phyloP scores from a whole-genome alignment of 2,113 vertebrate genomes.

The Phrynocephalus versicolor region DNA sequence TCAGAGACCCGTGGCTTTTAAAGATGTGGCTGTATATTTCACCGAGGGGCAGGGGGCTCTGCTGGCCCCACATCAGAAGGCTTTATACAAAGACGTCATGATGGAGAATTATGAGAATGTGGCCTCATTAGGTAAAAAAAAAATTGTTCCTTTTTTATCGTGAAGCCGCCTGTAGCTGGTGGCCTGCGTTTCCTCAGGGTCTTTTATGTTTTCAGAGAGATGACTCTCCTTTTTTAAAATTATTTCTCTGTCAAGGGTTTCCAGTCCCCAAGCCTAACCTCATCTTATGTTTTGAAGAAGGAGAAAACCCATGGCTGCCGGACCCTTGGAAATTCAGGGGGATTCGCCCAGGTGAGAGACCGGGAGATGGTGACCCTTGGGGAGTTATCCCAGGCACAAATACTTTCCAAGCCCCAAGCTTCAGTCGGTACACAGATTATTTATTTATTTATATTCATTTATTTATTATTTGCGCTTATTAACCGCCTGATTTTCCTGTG shows the following conservation, averaged over 20 bases:
- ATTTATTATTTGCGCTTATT: no score
- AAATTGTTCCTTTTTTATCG: background rate
- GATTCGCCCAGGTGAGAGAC: conserved; percentile 42
- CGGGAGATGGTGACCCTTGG: background rate
- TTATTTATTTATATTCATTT: no score
- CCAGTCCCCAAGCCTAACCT: conserved; percentile 34
- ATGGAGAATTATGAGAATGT: conserved; percentile 32
- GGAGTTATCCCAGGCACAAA: background rate
- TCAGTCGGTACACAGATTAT: background rate
- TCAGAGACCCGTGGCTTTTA: conserved; percentile 16
- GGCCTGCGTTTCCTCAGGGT: background rate
- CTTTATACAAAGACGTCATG: conserved; percentile 30
- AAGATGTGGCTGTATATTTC: conserved; percentile 56
- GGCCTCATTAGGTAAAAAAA: conserved; percentile 14
- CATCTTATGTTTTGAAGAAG: conserved; percentile 36
- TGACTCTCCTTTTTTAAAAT: conserved; percentile 5
- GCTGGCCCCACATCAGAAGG: conserved; percentile 8
- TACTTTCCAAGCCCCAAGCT: background rate
- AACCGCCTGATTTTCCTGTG: no score
- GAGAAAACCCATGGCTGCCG: conserved; percentile 32
- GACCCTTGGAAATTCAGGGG: conserved; percentile 30
- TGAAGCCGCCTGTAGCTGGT: background rate
- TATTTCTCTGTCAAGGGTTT: conserved; percentile 33
- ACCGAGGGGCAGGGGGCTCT: conserved; percentile 71
- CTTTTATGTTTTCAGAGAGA: background rate